phyloP scores from a whole-genome alignment of 2,888 invertebrate species.

The Tribolium freemani region DNA sequence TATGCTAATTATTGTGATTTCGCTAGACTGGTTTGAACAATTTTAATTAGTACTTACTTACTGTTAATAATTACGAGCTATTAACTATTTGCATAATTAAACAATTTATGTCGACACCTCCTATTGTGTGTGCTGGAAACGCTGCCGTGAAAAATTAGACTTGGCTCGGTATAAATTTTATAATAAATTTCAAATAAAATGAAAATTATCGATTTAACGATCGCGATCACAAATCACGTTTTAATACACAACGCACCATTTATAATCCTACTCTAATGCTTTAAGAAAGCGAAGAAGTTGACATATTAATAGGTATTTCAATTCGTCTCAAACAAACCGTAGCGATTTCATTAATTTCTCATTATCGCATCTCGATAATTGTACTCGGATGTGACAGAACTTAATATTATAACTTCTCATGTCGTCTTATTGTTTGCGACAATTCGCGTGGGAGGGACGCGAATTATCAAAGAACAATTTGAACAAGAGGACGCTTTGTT shows the following conservation, averaged over 20 bases:
- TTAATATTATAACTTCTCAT: conserved; percentile 8
- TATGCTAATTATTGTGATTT: conserved; percentile 15
- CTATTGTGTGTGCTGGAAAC: conserved; percentile 6
- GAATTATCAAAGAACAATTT: conserved; percentile 27
- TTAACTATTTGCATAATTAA: conserved; percentile 32
- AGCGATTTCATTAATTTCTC: conserved; percentile 1
- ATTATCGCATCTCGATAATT: not conserved
- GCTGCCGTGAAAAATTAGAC: not conserved
- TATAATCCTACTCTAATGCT: not conserved
- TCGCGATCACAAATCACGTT: not conserved
- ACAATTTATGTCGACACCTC: conserved; percentile 31
- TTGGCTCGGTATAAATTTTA: not conserved
- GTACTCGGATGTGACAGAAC: not conserved
- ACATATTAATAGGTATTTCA: not conserved
- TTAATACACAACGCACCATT: not conserved
- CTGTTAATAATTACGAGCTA: conserved; percentile 18
- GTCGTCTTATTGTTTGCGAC: conserved; percentile 5
- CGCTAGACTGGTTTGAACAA: not conserved
- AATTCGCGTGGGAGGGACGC: conserved; percentile 10
- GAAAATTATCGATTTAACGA: not conserved
- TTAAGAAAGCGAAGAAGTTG: not conserved
- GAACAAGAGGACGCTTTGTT: conserved; percentile 52
- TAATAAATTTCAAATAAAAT: not conserved
- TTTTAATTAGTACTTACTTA: conserved; percentile 29
- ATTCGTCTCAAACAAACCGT: conserved; percentile 12